Percentiles rank a stretch among this genome's conserved stretches.
These are phyloP conservation scores for Dione juno DNA, from an alignment of 2,888 invertebrate species.

Conservation along the genomic window DNA sequence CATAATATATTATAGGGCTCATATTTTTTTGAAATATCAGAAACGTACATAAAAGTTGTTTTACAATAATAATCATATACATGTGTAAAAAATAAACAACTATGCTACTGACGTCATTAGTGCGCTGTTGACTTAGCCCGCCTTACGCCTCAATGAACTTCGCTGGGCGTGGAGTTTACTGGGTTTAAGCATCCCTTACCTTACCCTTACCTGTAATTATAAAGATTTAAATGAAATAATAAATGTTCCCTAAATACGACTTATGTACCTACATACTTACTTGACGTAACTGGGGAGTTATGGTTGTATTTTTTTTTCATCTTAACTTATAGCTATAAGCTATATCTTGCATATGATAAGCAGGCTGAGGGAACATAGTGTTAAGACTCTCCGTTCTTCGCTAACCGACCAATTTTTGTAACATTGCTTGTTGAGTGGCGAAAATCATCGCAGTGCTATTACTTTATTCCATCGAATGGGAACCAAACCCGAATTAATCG, in stretches of 20 bases:
- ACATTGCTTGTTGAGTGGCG: too few relatives aligned
- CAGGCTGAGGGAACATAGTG: too few relatives aligned
- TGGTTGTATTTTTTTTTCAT: too few relatives aligned
- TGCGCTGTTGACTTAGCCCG: constrained; percentile 75
- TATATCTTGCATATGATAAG: too few relatives aligned
- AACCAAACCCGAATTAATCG: too few relatives aligned
- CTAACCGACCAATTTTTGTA: too few relatives aligned
- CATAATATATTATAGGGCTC: too few relatives aligned
- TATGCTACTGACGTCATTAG: constrained; percentile 77
- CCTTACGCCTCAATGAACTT: constrained; percentile 68
- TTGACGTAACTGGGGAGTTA: too few relatives aligned
- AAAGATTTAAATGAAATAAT: constrained; percentile 35
- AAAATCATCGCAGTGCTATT: too few relatives aligned
- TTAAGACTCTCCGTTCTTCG: too few relatives aligned
- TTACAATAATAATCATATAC: constrained; percentile 1
- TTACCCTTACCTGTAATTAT: constrained; percentile 47
- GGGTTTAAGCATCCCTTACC: constrained; percentile 33
- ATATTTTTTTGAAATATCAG: not conserved
- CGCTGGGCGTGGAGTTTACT: constrained; percentile 63
- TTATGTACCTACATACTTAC: not conserved
- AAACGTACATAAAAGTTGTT: not conserved
- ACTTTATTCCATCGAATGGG: too few relatives aligned
- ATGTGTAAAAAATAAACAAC: constrained; percentile 7
- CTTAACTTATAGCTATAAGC: too few relatives aligned
- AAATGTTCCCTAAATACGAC: not conserved